Conservation (phyloP, 1,140 invertebrate species). For the Carcinoscorpius rotundicauda region DNA sequence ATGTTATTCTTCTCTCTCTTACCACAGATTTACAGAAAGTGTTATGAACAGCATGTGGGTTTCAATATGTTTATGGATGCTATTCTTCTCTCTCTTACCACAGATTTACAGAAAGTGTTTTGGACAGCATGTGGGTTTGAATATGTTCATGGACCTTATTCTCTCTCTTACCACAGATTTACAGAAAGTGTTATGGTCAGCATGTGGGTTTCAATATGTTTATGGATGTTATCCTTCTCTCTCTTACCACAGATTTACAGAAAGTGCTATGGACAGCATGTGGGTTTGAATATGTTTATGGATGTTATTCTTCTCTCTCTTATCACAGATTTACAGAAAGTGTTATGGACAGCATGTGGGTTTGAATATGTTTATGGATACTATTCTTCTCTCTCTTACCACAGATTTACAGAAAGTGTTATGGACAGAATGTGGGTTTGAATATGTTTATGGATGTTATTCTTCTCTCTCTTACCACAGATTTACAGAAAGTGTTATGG, state of each 20-base stretch:
- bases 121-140: conserved; percentile 63
- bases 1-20: no score
- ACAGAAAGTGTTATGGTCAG: conserved; percentile 80
- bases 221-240: conserved; percentile 38
- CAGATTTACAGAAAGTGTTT: conserved; percentile 45
- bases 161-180: conserved; percentile 28
- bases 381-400: no score
- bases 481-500: conserved; percentile 55
- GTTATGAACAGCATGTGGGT: conserved; percentile 86
- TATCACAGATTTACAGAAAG: not conserved
- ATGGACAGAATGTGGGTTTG: conserved; percentile 86
- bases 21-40: conserved; percentile 50
- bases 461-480: conserved; percentile 46
- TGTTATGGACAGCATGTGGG: conserved; percentile 88
- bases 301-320: conserved; percentile 70
- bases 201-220: conserved; percentile 96
- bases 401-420: conserved; percentile 59
- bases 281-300: conserved; percentile 93
- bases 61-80: conserved; percentile 93
- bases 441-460: conserved; percentile 90
- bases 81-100: conserved; percentile 53
- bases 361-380: no score
- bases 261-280: conserved; percentile 82
- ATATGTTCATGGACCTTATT: no score
- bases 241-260: conserved; percentile 41